Evolutionary conservation across 2,888 invertebrate genomes (phyloP).

Genomic region (Apotomis betuletana): DNA sequence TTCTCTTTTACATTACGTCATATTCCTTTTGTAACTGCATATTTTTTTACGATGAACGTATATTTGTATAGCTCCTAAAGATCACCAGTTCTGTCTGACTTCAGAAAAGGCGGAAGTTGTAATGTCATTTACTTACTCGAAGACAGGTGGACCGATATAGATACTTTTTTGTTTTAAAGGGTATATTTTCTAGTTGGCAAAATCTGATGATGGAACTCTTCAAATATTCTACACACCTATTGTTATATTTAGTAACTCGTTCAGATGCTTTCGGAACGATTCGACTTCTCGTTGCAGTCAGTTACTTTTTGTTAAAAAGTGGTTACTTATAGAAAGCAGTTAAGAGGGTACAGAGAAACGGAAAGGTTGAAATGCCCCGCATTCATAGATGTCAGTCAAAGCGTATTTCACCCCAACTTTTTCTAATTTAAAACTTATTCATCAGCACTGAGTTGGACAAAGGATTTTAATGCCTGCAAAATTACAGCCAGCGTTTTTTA

Average conservation of each 20-base stretch:
- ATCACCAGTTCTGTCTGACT: no score
- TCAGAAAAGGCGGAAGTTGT: no score
- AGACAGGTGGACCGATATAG: no score
- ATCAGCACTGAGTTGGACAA: conserved; percentile 61
- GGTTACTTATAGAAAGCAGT: background rate
- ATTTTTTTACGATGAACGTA: background rate
- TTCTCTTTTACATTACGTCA: conserved; percentile 4
- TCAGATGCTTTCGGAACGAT: no score
- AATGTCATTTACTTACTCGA: no score
- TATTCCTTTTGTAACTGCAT: background rate
- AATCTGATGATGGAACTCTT: no score
- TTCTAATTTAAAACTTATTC: conserved; percentile 40
- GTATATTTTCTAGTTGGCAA: no score
- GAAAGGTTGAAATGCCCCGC: background rate
- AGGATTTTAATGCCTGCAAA: conserved; percentile 69
- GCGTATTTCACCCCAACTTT: conserved; percentile 29
- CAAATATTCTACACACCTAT: no score
- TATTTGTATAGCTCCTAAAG: background rate
- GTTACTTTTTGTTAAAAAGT: no score
- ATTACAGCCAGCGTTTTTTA: conserved; percentile 69
- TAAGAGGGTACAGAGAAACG: background rate
- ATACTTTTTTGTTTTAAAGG: no score
- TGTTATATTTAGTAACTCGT: no score
- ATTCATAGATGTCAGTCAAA: conserved; percentile 15
- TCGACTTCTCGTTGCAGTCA: no score